Conservation (phyloP, 2,113 vertebrate genomes). For the Coryphaenoides rupestris region DNA sequence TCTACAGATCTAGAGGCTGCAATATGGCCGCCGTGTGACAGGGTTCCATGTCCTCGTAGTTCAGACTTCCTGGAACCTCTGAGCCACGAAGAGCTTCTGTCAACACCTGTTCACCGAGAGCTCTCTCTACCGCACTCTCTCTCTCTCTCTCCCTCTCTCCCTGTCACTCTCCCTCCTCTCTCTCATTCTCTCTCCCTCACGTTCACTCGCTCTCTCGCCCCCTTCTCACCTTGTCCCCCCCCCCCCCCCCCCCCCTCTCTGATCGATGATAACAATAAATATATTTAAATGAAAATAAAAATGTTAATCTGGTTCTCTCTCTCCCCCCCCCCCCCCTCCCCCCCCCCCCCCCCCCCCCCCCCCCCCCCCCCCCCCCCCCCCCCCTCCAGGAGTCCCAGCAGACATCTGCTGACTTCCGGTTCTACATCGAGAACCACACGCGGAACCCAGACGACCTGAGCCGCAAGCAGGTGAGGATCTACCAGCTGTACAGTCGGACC, state of each 20-base stretch:
- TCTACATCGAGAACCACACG: conserved; percentile 80
- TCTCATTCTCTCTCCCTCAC: neutral
- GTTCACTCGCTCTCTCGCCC: neutral
- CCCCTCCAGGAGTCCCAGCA: conserved; percentile 72
- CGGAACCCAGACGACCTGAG: conserved; percentile 76
- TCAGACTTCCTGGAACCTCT: conserved; percentile 23
- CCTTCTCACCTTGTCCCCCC: neutral
- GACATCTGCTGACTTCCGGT: conserved; percentile 72
- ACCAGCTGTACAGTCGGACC: conserved; percentile 79
- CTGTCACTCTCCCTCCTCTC: neutral
- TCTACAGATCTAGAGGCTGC: too few relatives aligned
- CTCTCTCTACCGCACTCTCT: conserved; percentile 10
- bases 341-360: conserved; percentile 3
- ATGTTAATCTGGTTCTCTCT: conserved; percentile 1
- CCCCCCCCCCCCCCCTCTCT: neutral
- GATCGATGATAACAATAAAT: too few relatives aligned
- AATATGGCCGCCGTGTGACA: conserved; percentile 36
- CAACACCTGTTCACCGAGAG: conserved; percentile 44
- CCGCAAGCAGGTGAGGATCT: conserved; percentile 77
- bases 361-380: conserved; percentile 3
- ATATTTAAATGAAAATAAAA: too few relatives aligned
- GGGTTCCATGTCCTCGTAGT: conserved; percentile 36
- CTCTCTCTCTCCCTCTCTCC: conserved; percentile 21
- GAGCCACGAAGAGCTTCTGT: conserved; percentile 47
- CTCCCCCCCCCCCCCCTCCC: neutral